Percentiles rank a stretch among this genome's conserved stretches.
These are phyloP conservation scores for Dicrostonyx torquatus DNA, from an alignment of 2,797 vertebrate species.

Conservation along the genomic window DNA sequence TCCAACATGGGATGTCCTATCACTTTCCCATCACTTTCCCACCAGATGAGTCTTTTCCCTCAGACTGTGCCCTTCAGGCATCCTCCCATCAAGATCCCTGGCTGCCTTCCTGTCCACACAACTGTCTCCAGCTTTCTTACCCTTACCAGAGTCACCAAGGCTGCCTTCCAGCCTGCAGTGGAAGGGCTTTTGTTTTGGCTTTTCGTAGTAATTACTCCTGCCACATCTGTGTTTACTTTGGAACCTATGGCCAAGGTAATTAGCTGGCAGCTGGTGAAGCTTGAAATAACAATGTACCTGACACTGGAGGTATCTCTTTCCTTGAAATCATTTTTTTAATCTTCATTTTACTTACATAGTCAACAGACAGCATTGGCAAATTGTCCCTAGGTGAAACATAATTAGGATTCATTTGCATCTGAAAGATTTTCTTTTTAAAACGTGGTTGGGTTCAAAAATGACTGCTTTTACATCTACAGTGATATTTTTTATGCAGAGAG, in stretches of 20 bases:
- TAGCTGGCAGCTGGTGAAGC: slow-evolving; percentile 84
- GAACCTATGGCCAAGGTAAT: slow-evolving; percentile 85
- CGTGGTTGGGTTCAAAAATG: background rate
- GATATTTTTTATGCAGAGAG: background rate
- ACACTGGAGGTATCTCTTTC: slow-evolving; percentile 77
- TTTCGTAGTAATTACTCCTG: slow-evolving; percentile 79
- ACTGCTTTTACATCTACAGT: background rate
- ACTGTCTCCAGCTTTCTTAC: background rate
- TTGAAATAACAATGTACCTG: slow-evolving; percentile 83
- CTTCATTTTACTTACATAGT: slow-evolving; percentile 71
- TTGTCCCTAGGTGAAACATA: slow-evolving; percentile 31
- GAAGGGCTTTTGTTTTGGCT: slow-evolving; percentile 60
- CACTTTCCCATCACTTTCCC: background rate
- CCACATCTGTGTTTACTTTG: slow-evolving; percentile 86
- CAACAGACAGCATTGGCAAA: slow-evolving; percentile 73
- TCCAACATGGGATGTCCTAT: background rate
- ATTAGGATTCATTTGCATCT: slow-evolving; percentile 65
- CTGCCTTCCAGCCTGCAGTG: slow-evolving; percentile 3
- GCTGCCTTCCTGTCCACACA: background rate
- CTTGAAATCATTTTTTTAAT: slow-evolving; percentile 61
- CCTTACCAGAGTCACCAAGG: background rate
- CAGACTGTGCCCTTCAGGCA: background rate
- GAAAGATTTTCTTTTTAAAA: slow-evolving; percentile 61
- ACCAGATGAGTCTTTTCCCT: background rate
- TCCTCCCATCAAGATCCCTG: background rate